phyloP scores from a whole-genome alignment of 2,113 vertebrate genomes.

The Formicarius rufipectus region DNA sequence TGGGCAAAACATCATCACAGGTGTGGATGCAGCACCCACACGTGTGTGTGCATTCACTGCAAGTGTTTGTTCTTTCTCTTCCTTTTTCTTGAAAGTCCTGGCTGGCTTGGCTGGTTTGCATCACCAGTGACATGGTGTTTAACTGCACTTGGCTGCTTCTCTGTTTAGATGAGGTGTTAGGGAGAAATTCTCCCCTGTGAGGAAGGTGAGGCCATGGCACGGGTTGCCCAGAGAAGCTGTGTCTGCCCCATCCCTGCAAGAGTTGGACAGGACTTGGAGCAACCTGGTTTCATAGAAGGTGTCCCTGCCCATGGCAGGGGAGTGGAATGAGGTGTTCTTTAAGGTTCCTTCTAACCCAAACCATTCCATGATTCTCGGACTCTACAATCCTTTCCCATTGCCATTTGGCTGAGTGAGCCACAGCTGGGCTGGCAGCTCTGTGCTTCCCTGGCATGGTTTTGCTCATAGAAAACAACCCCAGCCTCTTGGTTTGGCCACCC shows the following conservation, averaged over 20 bases:
- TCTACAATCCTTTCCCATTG: not conserved
- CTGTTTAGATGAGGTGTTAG: not conserved
- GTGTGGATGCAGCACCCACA: not conserved
- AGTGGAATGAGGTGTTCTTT: not conserved
- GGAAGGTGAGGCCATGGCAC: accelerated
- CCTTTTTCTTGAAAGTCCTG: not conserved
- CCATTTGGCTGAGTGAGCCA: not conserved
- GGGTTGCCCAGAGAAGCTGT: not conserved
- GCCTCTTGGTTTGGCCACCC: not conserved
- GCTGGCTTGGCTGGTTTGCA: not conserved
- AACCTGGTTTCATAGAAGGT: accelerated
- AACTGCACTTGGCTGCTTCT: not conserved
- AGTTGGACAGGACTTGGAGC: accelerated
- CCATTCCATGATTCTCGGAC: not conserved
- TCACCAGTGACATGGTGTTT: not conserved
- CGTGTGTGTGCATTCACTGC: accelerated
- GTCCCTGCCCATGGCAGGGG: not conserved
- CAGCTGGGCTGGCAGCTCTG: not conserved
- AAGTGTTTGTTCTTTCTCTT: not conserved
- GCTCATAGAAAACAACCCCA: not conserved
- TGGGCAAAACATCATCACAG: not conserved
- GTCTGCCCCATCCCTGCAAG: not conserved
- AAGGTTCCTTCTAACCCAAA: not conserved
- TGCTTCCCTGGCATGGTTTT: not conserved
- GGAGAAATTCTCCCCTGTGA: not conserved